These are phyloP conservation scores for Idaea aversata DNA, from an alignment of 2,888 invertebrate species.

Conservation along the genomic window DNA sequence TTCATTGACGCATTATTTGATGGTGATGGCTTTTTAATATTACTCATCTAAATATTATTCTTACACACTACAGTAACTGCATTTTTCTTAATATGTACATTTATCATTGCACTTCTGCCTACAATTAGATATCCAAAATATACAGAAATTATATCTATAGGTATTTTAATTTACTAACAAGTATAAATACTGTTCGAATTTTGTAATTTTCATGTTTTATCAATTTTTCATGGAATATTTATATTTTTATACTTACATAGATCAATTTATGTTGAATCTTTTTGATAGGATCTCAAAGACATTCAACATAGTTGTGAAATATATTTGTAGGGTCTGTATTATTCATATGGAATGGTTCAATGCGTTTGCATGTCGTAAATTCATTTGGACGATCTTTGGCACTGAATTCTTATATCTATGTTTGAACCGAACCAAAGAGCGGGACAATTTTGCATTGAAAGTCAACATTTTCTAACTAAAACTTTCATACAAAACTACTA, in stretches of 20 bases:
- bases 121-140: conserved; percentile 44
- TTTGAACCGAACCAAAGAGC: conserved; percentile 65
- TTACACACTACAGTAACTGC: conserved; percentile 47
- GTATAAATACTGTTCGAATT: conserved; percentile 47
- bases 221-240: conserved; percentile 16
- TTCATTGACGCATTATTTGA: neutral
- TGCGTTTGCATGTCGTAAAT: conserved; percentile 49
- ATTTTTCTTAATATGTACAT: conserved; percentile 67
- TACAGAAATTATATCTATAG: conserved; percentile 43
- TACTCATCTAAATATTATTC: conserved; percentile 18
- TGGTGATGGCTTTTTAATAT: neutral
- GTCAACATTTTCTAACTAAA: conserved; percentile 30
- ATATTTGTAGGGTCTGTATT: conserved; percentile 37
- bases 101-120: conserved; percentile 51
- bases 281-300: conserved; percentile 43
- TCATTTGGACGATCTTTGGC: conserved; percentile 79
- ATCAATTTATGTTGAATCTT: conserved; percentile 41
- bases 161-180: conserved; percentile 25
- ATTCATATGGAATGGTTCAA: conserved; percentile 65
- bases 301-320: conserved; percentile 2
- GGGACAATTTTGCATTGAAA: conserved; percentile 45
- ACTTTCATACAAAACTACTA: conserved; percentile 5
- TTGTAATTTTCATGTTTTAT: conserved; percentile 32
- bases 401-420: conserved; percentile 70
- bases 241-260: conserved; percentile 18